Conservation (phyloP, 2,113 vertebrate genomes). For the Hippocampus comes region DNA sequence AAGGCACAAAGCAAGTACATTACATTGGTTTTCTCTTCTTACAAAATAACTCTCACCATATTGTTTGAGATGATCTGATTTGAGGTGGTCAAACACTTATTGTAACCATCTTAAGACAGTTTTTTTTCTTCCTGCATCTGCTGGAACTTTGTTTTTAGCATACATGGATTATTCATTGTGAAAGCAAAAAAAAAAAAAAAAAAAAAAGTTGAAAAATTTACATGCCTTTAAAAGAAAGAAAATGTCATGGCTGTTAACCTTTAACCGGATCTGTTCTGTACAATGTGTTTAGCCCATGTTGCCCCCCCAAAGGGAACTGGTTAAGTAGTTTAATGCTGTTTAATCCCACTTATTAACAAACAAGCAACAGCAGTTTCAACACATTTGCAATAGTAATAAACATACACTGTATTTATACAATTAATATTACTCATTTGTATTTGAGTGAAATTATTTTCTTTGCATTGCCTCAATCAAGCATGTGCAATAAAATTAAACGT, state of each 20-base stretch:
- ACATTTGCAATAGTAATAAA: not conserved
- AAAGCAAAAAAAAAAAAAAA: not conserved
- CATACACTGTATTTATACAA: not conserved
- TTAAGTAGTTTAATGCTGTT: not conserved
- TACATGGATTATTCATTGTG: not conserved
- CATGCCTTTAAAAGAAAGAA: not conserved
- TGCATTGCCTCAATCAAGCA: constrained; percentile 7
- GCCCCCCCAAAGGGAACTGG: not conserved
- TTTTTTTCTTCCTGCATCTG: not conserved
- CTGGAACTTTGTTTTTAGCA: not conserved
- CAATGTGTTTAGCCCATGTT: not conserved
- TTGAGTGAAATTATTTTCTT: constrained; percentile 17
- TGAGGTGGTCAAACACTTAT: not conserved
- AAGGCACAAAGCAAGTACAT: constrained; percentile 40
- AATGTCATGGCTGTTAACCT: not conserved
- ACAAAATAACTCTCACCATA: not conserved
- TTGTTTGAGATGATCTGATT: not conserved
- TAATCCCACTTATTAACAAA: not conserved
- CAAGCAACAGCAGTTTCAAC: not conserved
- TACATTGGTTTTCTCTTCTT: not conserved
- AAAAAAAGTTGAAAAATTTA: not conserved
- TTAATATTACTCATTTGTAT: not conserved
- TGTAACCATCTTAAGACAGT: not conserved
- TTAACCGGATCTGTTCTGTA: not conserved
- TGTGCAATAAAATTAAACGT: not conserved